Evolutionary conservation across 2,113 vertebrate species (phyloP), one percentile per base, ranked within the genome.

Genomic region (Alethe castanea): DNA sequence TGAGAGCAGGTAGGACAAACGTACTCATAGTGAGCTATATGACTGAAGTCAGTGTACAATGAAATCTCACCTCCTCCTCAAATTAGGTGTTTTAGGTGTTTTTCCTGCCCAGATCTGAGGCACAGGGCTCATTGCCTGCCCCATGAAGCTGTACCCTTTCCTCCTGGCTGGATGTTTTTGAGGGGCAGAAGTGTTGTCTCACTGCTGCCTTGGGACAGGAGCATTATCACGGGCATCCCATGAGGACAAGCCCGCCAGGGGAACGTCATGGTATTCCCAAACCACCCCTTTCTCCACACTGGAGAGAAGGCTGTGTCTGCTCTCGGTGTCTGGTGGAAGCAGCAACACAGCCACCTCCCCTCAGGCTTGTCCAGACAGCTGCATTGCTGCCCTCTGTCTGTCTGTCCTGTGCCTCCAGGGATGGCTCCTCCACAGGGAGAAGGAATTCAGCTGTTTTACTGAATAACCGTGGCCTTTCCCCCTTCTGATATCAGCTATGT

Each of bases 251-350:
- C 73, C 36, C 0, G 0, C 22, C 7, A 8, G 35, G 8, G 25
- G 23, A 38, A 29, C 0, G 0, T 8, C 22, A 6, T 0, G 0
- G 6, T 2, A 0, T 57, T 62, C 47, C 38, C 31, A 28, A 33
- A 11, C 4, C 8, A 2, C 4, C 19, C 24, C 38, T 61, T 70
- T 53, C 61, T 38, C 72, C 26, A 5, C 19, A 0, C 18, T 45
- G 2, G 0, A 45, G 36, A 80, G 77, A 69, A 88, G 50, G 40
- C 65, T 78, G 2, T 4, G 6, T 16, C 54, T 77, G 40, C 54
- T 62, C 33, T 35, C 10, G 0, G 9, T 6, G 7, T 23, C 19
- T 76, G 53, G 25, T 67, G 71, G 31, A 14, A 44, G 12, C 40
- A 72, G 72, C 1, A 13, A 19, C 0, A 9, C 69, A 61, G 56